Evolutionary conservation across 2,888 invertebrate genomes (phyloP).

Genomic region (Agonopterix alstromeriana): DNA sequence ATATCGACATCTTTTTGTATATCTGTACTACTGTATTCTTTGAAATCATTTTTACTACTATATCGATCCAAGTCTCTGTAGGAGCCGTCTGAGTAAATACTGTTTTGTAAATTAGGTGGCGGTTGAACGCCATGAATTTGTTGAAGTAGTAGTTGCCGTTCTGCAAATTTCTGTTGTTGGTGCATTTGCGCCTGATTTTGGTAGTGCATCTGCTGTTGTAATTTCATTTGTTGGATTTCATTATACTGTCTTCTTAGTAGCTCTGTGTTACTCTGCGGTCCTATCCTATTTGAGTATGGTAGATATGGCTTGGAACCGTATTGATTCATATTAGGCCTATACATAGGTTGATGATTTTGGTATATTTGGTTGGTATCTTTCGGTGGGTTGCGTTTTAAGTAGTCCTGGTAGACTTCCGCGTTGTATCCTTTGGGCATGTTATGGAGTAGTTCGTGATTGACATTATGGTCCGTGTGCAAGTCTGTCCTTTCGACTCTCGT

Average conservation of each 20-base stretch:
- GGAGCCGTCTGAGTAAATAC: slow-evolving; percentile 65
- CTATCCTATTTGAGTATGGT: slow-evolving; percentile 69
- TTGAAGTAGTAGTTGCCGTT: slow-evolving; percentile 78
- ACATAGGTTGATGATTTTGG: slow-evolving; percentile 72
- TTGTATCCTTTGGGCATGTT: slow-evolving; percentile 74
- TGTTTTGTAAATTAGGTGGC: slow-evolving; percentile 67
- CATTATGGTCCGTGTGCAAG: slow-evolving; percentile 60
- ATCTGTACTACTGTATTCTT: slow-evolving; percentile 56
- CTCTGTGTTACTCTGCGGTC: slow-evolving; percentile 77
- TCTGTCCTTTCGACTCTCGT: slow-evolving; percentile 61
- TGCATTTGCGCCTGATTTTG: slow-evolving; percentile 80
- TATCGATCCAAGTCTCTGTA: slow-evolving; percentile 67
- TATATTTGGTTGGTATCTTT: slow-evolving; percentile 75
- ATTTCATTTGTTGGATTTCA: slow-evolving; percentile 80
- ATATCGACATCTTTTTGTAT: slow-evolving; percentile 58
- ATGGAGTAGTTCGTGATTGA: slow-evolving; percentile 62
- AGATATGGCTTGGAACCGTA: slow-evolving; percentile 69
- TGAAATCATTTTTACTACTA: slow-evolving; percentile 64
- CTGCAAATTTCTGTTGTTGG: slow-evolving; percentile 80
- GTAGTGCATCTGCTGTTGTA: slow-evolving; percentile 79
- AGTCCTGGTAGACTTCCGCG: slow-evolving; percentile 76
- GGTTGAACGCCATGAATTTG: slow-evolving; percentile 77
- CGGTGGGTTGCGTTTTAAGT: slow-evolving; percentile 75
- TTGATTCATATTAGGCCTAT: slow-evolving; percentile 65
- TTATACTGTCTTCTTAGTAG: slow-evolving; percentile 77